Evolutionary conservation across 1,140 invertebrate species (phyloP).

Genomic region (Pemphigus obesinymphae): DNA sequence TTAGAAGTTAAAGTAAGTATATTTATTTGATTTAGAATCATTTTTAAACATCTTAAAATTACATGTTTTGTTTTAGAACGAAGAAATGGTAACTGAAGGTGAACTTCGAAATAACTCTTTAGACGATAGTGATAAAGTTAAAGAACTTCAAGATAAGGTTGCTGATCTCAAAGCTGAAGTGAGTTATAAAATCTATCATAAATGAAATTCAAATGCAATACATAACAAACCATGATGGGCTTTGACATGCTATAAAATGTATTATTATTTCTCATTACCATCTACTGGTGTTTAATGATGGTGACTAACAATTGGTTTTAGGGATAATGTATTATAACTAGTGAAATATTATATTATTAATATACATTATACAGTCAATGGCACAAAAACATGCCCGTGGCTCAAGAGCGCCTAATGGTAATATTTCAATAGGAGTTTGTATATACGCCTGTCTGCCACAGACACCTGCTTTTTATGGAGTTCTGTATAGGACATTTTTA

Average conservation of each 20-base stretch:
- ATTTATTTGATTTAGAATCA: constrained; percentile 33
- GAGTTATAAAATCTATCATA: constrained; percentile 47
- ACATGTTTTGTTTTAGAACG: constrained; percentile 63
- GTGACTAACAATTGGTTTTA: neutral
- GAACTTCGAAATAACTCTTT: constrained; percentile 70
- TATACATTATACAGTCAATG: no score
- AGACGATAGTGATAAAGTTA: constrained; percentile 75
- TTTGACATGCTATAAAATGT: neutral
- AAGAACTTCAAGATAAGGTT: constrained; percentile 84
- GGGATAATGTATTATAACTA: no score
- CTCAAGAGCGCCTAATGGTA: no score
- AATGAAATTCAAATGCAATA: neutral
- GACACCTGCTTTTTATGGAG: no score
- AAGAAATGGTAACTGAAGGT: constrained; percentile 84
- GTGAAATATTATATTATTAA: no score
- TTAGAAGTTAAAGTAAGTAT: constrained; percentile 79
- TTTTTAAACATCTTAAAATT: neutral
- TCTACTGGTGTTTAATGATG: neutral
- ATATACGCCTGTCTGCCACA: no score
- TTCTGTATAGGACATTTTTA: no score
- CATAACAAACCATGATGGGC: neutral
- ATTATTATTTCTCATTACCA: neutral
- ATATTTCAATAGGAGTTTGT: no score
- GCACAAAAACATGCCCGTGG: no score
- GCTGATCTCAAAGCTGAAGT: constrained; percentile 89